Base-by-base conservation (phyloP, 2,888 invertebrate species). In the Mongoloraphidia duomilia region DNA sequence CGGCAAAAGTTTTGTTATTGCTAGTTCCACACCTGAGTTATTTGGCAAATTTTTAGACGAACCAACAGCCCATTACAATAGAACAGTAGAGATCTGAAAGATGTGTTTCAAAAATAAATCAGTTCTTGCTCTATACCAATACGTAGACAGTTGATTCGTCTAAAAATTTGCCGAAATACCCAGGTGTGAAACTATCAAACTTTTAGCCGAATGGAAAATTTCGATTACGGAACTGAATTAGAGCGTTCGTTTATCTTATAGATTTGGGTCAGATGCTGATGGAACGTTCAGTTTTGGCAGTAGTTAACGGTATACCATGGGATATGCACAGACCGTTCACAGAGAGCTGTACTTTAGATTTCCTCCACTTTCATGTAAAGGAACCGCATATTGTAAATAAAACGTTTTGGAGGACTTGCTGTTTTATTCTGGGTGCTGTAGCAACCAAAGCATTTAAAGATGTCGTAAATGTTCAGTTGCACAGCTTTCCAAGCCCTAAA, bases 321-420 rank as follows among this genome's bases (percentile, higher is more conserved):
- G 95, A 96, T 62, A 88, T 97, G 85, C 89, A 94, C 61, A 76
- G 81, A 56, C 95, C 96, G 0, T 67, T 97, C 35, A 71, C 68
- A 43, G 73, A 74, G 40, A 67, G 71, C 37, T 86, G 86, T 60
- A 73, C 74, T 41, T 58, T 87, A 10, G 70, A 74, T 58, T 73
- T 77, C 8, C 68, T 76, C 57, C 77, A 79, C 63, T 85, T 80
- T 69, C 76, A 75, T 46, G 75, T 78, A 46, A 61, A 73, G 0
- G 76, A 80, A 50, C 77, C 76, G 0, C 69, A 69, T 49, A 68
- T 71, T 43, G 80, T 82, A 1, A 88, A 87, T 65, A 80, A 79
- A 58, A 84, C 88, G 0, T 96, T 93, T 66, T 97, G 96, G 96
- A 73, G 94, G 47, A 84, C 88, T 0, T 92, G 95, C 63, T 91